Percentiles rank a stretch among this genome's conserved stretches.
phyloP scores from a whole-genome alignment of 2,797 vertebrate species.

The Hoplostethus atlanticus region DNA sequence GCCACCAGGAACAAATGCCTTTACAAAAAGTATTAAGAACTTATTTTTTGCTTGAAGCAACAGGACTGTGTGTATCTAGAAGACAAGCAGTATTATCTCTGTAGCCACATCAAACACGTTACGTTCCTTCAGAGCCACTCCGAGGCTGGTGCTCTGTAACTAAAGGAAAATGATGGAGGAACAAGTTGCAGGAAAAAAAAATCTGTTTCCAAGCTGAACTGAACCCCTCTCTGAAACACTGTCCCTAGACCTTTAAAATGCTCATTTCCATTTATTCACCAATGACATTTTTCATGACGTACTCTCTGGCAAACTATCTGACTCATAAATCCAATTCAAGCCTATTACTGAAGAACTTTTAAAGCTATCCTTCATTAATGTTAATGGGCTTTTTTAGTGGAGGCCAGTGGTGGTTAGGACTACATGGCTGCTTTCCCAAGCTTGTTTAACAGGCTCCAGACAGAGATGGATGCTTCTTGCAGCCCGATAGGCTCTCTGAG shows the following conservation, averaged over 20 bases:
- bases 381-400: constrained; percentile 85
- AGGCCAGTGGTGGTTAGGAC: constrained; percentile 84
- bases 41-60: constrained; percentile 49
- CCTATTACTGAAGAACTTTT: constrained; percentile 85
- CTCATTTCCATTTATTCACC: constrained; percentile 76
- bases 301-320: constrained; percentile 80
- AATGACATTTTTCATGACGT: constrained; percentile 80
- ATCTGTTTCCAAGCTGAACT: constrained; percentile 48
- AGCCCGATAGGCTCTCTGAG: constrained; percentile 81
- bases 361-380: constrained; percentile 88
- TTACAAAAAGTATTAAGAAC: constrained; percentile 74
- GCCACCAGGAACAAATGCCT: constrained; percentile 73
- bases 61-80: constrained; percentile 31
- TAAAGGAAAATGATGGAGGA: constrained; percentile 6
- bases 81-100: constrained; percentile 74
- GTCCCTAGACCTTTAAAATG: constrained; percentile 71
- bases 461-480: constrained; percentile 79
- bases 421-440: constrained; percentile 86
- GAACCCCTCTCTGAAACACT: constrained; percentile 65
- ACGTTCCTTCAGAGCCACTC: constrained; percentile 53
- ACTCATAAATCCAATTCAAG: constrained; percentile 84
- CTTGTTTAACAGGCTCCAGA: constrained; percentile 84
- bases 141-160: constrained; percentile 46
- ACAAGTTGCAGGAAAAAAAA: constrained; percentile 9
- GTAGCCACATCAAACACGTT: constrained; percentile 70